These are phyloP conservation scores for Hoplostethus atlanticus DNA, from an alignment of 2,797 vertebrate species.

Conservation along the genomic window DNA sequence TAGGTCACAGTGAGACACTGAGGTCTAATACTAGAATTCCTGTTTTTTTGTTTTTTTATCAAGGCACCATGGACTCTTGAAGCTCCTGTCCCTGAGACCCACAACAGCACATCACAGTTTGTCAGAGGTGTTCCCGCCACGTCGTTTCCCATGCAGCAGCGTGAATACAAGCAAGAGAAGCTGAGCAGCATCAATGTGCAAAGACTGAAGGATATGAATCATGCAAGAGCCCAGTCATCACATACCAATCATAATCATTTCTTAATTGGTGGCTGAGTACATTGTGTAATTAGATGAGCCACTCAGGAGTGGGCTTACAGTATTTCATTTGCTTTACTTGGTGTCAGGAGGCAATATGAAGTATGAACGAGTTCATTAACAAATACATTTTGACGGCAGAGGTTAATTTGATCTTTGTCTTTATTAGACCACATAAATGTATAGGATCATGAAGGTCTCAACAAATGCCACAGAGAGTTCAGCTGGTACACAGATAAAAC, in stretches of 20 bases:
- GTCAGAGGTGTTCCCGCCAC: slow-evolving; percentile 42
- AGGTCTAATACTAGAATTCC: slow-evolving; percentile 52
- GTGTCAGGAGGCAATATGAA: slow-evolving; percentile 26
- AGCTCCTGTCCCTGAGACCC: slow-evolving; percentile 39
- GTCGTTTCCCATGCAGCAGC: slow-evolving; percentile 50
- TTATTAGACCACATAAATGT: slow-evolving; percentile 38
- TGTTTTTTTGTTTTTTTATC: slow-evolving; percentile 39
- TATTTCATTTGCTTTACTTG: slow-evolving; percentile 37
- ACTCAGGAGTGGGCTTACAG: slow-evolving; percentile 26
- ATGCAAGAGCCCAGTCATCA: slow-evolving; percentile 36
- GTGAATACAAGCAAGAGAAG: slow-evolving; percentile 26
- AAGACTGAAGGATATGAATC: slow-evolving; percentile 5
- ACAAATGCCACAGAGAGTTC: background rate
- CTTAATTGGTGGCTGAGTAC: slow-evolving; percentile 58
- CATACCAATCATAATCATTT: slow-evolving; percentile 48
- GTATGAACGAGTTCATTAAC: slow-evolving; percentile 15
- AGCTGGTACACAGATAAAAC: background rate
- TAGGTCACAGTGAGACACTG: slow-evolving; percentile 10
- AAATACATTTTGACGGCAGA: background rate
- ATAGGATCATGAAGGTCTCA: background rate
- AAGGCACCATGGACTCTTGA: slow-evolving; percentile 20
- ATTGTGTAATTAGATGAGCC: slow-evolving; percentile 58
- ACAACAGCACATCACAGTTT: slow-evolving; percentile 51
- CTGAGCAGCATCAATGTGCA: background rate
- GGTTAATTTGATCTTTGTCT: slow-evolving; percentile 24